A percentile compares a stretch with the other conserved stretches of the same genome.
Conservation (phyloP, 2,113 vertebrate species). For the Eulacestoma nigropectus region DNA sequence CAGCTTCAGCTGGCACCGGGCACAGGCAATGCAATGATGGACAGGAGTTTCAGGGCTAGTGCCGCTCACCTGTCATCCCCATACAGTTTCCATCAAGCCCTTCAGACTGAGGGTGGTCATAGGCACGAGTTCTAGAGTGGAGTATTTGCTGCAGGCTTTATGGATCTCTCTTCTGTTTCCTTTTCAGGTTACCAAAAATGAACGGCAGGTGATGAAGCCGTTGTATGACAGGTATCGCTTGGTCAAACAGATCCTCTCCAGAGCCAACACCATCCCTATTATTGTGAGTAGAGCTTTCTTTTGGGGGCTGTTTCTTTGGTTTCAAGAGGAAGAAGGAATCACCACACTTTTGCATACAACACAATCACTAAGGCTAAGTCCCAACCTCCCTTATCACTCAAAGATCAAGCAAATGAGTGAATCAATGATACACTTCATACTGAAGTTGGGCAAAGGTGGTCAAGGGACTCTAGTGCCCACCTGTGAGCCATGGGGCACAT, state of each 20-base stretch:
- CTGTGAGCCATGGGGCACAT: not conserved
- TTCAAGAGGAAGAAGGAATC: not conserved
- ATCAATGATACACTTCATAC: not conserved
- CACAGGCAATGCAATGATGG: not conserved
- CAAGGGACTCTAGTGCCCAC: not conserved
- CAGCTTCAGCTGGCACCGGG: not conserved
- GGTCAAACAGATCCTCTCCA: constrained; percentile 94
- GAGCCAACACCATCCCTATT: constrained; percentile 88
- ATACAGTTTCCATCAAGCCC: not conserved
- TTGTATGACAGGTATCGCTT: constrained; percentile 95
- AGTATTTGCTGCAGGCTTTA: not conserved
- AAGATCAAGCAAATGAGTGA: not conserved
- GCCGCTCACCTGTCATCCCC: not conserved
- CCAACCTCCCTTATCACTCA: not conserved
- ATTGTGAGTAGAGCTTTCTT: constrained; percentile 81
- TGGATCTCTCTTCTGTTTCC: not conserved
- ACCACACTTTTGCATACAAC: not conserved
- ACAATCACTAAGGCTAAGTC: not conserved
- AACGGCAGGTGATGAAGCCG: constrained; percentile 92
- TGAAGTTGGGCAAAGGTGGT: not conserved
- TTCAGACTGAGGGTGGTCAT: not conserved
- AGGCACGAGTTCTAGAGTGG: not conserved
- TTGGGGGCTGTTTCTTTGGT: not conserved
- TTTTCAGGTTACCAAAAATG: constrained; percentile 86
- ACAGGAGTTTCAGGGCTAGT: not conserved